Percentiles rank a stretch among this genome's conserved stretches.
phyloP scores from a whole-genome alignment of 2,113 vertebrate genomes.

The Propithecus coquereli region DNA sequence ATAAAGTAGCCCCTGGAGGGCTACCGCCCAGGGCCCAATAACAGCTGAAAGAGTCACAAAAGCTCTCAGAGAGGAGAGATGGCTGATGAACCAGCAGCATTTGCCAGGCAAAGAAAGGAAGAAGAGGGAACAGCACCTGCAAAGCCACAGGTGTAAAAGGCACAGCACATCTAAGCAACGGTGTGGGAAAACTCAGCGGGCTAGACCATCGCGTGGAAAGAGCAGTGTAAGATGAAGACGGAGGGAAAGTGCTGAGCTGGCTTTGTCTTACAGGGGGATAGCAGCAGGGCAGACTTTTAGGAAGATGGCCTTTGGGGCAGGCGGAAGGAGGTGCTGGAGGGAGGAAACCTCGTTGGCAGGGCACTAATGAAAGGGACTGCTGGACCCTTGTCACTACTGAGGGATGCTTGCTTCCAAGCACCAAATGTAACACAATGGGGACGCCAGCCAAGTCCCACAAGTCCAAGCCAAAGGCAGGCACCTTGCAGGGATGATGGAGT shows the following conservation, averaged over 20 bases:
- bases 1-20: background rate
- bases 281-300: background rate
- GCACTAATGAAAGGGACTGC: background rate
- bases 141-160: background rate
- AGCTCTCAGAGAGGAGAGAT: background rate
- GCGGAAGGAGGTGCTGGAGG: background rate
- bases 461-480: background rate
- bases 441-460: background rate
- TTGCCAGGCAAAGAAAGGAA: background rate
- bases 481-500: background rate
- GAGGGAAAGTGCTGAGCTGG: accelerated
- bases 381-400: background rate
- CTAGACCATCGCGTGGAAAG: background rate
- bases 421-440: background rate
- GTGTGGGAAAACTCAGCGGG: accelerated
- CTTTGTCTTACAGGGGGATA: background rate
- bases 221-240: too few relatives aligned
- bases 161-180: accelerated
- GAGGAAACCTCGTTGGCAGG: background rate
- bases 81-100: background rate
- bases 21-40: background rate
- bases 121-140: background rate
- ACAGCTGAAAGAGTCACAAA: background rate
- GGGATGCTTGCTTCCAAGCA: background rate
- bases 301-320: background rate